These are phyloP conservation scores for Ecliptopera silaceata DNA, from an alignment of 2,888 invertebrate genomes.

Conservation along the genomic window DNA sequence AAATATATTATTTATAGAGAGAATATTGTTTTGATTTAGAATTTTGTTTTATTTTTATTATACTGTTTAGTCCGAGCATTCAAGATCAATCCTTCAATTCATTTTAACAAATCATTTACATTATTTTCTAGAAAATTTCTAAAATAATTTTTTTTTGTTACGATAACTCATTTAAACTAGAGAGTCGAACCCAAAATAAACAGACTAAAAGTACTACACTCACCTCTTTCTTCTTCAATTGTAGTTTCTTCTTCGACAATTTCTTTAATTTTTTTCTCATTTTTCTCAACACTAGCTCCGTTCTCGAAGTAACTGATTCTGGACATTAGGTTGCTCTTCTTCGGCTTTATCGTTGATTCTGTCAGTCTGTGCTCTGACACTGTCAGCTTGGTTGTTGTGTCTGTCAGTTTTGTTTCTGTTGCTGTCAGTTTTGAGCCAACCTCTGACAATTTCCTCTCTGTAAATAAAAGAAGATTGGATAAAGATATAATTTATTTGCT, in stretches of 20 bases:
- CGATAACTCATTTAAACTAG: too few relatives aligned
- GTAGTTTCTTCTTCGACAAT: conserved; percentile 22
- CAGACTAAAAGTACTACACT: conserved; percentile 21
- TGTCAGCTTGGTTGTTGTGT: conserved; percentile 22
- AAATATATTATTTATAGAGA: too few relatives aligned
- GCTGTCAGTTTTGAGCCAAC: conserved; percentile 30
- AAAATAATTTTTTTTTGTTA: too few relatives aligned
- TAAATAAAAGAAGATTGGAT: background rate
- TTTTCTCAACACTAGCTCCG: conserved; percentile 49
- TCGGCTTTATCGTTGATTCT: conserved; percentile 41
- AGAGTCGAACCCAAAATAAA: background rate
- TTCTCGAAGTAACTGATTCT: conserved; percentile 72
- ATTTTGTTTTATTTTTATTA: too few relatives aligned
- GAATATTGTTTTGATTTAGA: too few relatives aligned
- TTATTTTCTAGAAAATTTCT: too few relatives aligned
- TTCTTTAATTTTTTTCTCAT: conserved; percentile 27
- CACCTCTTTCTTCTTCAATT: conserved; percentile 42
- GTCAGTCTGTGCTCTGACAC: conserved; percentile 37
- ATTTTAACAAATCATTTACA: too few relatives aligned
- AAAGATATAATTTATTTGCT: too few relatives aligned
- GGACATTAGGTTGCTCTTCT: conserved; percentile 61
- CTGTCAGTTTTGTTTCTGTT: conserved; percentile 25
- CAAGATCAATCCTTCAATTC: too few relatives aligned
- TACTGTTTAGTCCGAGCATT: too few relatives aligned
- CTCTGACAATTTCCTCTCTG: conserved; percentile 34